Evolutionary conservation across 2,888 invertebrate species (phyloP).

Genomic region (Crioceris asparagi): DNA sequence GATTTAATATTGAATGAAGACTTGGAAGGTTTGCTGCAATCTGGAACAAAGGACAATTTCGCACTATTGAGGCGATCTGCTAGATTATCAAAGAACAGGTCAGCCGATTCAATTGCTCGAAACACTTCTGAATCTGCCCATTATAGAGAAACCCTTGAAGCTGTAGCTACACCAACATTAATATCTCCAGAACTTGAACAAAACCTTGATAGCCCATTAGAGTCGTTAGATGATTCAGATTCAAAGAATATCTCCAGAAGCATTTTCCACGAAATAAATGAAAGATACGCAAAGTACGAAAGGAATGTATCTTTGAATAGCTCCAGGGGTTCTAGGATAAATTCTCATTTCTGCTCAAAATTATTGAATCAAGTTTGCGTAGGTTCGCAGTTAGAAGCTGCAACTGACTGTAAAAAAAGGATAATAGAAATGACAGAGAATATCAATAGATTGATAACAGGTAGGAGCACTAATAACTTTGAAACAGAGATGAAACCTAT

Average conservation of each 20-base stretch:
- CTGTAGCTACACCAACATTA: no score
- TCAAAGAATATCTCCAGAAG: conserved; percentile 16
- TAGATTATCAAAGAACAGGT: conserved; percentile 15
- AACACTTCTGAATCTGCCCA: neutral
- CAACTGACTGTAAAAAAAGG: neutral
- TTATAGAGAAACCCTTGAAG: no score
- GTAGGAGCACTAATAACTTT: neutral
- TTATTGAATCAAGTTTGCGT: no score
- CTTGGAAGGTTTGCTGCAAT: conserved; percentile 16
- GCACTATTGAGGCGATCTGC: conserved; percentile 16
- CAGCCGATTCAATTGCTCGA: neutral
- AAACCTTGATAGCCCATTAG: no score
- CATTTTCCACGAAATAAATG: conserved; percentile 20
- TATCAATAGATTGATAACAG: no score
- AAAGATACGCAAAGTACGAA: conserved; percentile 11
- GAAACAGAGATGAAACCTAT: neutral
- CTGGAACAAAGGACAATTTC: conserved; percentile 7
- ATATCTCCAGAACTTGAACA: no score
- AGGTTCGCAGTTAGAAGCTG: no score
- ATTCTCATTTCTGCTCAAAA: no score
- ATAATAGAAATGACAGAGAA: neutral
- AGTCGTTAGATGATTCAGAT: neutral
- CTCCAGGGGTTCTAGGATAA: neutral
- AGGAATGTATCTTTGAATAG: neutral
- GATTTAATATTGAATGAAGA: conserved; percentile 17